Evolutionary conservation across 1,140 invertebrate species (phyloP), one percentile per base, ranked within the genome.

Genomic region (Parasteatoda tepidariorum): DNA sequence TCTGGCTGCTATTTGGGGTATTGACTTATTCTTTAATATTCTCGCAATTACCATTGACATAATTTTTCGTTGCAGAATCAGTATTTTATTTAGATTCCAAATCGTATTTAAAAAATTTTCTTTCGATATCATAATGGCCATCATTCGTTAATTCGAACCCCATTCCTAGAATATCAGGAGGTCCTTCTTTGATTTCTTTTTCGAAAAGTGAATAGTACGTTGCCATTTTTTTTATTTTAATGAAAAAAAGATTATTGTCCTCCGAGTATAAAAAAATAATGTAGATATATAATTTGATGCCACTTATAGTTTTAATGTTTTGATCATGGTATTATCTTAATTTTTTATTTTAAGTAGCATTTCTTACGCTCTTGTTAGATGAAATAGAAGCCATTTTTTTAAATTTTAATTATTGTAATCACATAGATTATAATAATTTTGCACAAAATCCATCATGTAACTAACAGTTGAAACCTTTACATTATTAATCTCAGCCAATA

Each of bases 101-200:
- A 18, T 6, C 9, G 22, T 3, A 33, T 6, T 15, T 22, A 30
- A n/a, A 22, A n/a, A 34, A 48, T 26, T 64, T 76, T 6, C 62
- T 64, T 64, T 64, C 34, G 24, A 64, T 75, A 48, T 75, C 73
- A 64, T 64, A 41, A 41, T 76, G 24, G 28, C 73, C 73, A 38
- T 76, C 34, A 62, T 76, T 15, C 48, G 59, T 76, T 38, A 61
- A 6, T 28, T 59, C 24, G 38, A 74, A 74, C 0, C 57, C 59
- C 3, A 62, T 48, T 64, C 73, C 73, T 18, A 59, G 57, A 18
- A 31, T 5, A n/a, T 13, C 59, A 24, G 22, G 22, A 41, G 55
- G 57, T 6, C n/a, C 13, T 5, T 1, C 28, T 28, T 64, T 38
- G 7, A n/a, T 38, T 41, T 41, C 26, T 24, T 76, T 34, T 13